These are phyloP conservation scores for Bradypodion pumilum DNA, from an alignment of 2,797 vertebrate species.

Conservation along the genomic window DNA sequence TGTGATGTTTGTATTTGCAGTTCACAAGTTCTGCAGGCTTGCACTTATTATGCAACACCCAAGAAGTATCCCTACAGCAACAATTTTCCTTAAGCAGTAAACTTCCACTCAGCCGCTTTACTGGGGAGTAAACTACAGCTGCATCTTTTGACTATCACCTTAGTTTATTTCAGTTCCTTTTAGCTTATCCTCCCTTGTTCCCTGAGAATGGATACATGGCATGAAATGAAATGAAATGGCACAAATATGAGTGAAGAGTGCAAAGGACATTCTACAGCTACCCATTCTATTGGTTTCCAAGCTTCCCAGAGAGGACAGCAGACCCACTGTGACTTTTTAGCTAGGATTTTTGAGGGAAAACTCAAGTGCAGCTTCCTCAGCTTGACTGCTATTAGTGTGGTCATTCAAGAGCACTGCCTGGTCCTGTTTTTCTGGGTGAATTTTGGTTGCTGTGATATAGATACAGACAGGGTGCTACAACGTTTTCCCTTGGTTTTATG, in stretches of 20 bases:
- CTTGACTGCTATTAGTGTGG: neutral
- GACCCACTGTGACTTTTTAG: neutral
- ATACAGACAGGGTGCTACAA: too few relatives aligned
- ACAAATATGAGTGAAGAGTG: neutral
- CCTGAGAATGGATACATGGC: neutral
- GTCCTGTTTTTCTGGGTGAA: neutral
- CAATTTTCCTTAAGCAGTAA: neutral
- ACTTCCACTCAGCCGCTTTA: neutral
- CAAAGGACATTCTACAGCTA: neutral
- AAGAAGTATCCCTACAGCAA: neutral
- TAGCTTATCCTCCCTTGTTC: too few relatives aligned
- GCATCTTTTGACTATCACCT: neutral
- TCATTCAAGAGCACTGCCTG: neutral
- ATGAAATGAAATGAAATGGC: neutral
- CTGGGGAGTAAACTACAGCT: neutral
- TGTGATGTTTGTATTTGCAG: neutral
- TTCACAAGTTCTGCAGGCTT: neutral
- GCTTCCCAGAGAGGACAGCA: too few relatives aligned
- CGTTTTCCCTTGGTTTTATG: too few relatives aligned
- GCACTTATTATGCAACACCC: neutral
- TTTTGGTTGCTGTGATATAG: too few relatives aligned
- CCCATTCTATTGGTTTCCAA: neutral
- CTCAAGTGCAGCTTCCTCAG: neutral
- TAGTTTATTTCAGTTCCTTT: neutral
- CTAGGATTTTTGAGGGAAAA: neutral